Evolutionary conservation across 2,113 vertebrate genomes (phyloP).

Genomic region (Piliocolobus tephrosceles): DNA sequence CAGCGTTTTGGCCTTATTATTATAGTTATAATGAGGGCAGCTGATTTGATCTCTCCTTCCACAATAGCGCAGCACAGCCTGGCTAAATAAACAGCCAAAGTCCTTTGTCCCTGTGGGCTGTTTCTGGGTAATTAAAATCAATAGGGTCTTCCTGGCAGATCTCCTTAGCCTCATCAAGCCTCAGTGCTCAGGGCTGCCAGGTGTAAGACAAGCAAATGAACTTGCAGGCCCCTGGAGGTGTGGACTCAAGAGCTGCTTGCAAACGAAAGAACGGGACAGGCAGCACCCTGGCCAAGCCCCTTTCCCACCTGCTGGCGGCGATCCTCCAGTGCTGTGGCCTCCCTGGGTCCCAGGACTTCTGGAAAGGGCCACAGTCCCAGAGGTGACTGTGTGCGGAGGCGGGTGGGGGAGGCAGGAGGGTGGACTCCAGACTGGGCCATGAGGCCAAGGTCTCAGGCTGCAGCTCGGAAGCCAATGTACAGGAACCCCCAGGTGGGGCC

Average conservation of each 20-base stretch:
- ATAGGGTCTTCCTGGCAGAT: conserved; percentile 94
- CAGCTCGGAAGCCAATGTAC: not conserved
- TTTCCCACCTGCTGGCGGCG: not conserved
- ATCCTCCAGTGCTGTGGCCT: not conserved
- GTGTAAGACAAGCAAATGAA: conserved; percentile 82
- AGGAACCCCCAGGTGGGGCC: not conserved
- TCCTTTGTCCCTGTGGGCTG: conserved; percentile 95
- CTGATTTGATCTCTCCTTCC: conserved; percentile 95
- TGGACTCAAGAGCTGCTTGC: not conserved
- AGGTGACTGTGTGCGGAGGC: rapidly evolving
- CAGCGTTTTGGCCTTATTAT: conserved; percentile 93
- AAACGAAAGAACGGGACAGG: too few relatives aligned
- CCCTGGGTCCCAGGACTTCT: not conserved
- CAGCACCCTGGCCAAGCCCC: not conserved
- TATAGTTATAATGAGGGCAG: conserved; percentile 95
- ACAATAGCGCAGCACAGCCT: conserved; percentile 90
- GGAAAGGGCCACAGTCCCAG: rapidly evolving
- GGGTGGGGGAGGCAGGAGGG: too few relatives aligned
- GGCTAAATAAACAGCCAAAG: conserved; percentile 95
- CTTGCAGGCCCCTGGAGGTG: conserved; percentile 52
- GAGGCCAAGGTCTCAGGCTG: not conserved
- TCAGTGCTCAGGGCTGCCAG: conserved; percentile 77
- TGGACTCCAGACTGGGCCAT: rapidly evolving
- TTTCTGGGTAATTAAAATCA: conserved; percentile 99
- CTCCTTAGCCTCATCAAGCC: conserved; percentile 88